Percentiles rank a stretch among this genome's conserved stretches.
These are phyloP conservation scores for Bombus superbus DNA, from an alignment of 1,140 invertebrate species.

Conservation along the genomic window DNA sequence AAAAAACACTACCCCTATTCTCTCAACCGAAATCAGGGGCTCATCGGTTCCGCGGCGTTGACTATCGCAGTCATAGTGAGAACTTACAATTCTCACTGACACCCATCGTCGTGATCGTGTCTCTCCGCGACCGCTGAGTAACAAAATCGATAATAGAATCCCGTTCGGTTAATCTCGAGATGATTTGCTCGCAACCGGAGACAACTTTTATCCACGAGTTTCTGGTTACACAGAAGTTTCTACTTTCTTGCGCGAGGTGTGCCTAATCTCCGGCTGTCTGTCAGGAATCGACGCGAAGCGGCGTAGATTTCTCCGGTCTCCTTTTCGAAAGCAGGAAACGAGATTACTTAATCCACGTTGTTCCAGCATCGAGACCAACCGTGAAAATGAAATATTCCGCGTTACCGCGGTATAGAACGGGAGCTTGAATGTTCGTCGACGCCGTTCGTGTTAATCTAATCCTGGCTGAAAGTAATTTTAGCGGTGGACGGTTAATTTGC, in stretches of 20 bases:
- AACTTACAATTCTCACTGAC: no score
- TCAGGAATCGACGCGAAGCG: constrained; percentile 34
- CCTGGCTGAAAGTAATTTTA: constrained; percentile 35
- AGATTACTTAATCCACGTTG: constrained; percentile 76
- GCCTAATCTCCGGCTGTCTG: constrained; percentile 9
- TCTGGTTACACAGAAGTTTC: constrained; percentile 23
- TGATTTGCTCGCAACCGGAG: constrained; percentile 39
- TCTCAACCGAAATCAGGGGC: no score
- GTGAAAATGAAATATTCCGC: constrained; percentile 74
- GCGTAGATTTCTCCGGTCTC: constrained; percentile 19
- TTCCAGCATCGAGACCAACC: constrained; percentile 73
- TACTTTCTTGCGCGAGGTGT: background rate
- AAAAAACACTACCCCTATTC: no score
- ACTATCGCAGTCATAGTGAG: no score
- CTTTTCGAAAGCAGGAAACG: constrained; percentile 68
- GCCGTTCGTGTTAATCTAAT: constrained; percentile 30
- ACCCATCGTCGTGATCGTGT: no score
- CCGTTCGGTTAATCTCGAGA: constrained; percentile 54
- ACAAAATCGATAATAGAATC: constrained; percentile 54
- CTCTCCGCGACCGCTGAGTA: no score
- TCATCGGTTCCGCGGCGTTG: no score
- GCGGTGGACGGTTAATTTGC: constrained; percentile 19
- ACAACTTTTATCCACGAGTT: constrained; percentile 5
- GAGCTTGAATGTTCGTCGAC: background rate
- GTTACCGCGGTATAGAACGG: constrained; percentile 44